Evolutionary conservation across 2,113 vertebrate species (phyloP).

Genomic region (Falco punctatus): DNA sequence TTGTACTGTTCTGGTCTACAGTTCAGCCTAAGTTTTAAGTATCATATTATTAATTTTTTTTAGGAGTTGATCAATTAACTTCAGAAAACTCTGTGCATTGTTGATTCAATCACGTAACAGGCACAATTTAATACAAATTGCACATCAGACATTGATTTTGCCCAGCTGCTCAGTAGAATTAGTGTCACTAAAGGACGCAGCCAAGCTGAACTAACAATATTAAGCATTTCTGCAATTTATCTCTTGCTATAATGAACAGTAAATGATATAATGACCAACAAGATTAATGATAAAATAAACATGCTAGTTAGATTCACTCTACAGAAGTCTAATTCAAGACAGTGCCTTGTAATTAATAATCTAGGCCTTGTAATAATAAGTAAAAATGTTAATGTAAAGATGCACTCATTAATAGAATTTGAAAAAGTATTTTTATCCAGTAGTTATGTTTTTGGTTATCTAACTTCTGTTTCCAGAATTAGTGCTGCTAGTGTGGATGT

Average conservation of each 20-base stretch:
- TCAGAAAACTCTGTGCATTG: slow-evolving; percentile 71
- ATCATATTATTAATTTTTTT: slow-evolving; percentile 72
- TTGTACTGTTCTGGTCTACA: slow-evolving; percentile 31
- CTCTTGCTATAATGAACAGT: slow-evolving; percentile 73
- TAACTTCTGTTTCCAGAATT: not conserved
- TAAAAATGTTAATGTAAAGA: not conserved
- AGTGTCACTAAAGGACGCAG: slow-evolving; percentile 72
- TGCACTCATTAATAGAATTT: not conserved
- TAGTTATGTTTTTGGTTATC: not conserved
- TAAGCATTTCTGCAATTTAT: slow-evolving; percentile 77
- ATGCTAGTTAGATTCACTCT: slow-evolving; percentile 62
- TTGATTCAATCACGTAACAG: slow-evolving; percentile 78
- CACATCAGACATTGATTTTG: slow-evolving; percentile 77
- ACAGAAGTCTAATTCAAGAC: slow-evolving; percentile 46
- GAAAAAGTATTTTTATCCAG: not conserved
- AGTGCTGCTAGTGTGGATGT: not conserved
- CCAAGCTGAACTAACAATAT: slow-evolving; percentile 78
- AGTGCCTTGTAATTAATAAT: slow-evolving; percentile 53
- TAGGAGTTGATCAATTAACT: slow-evolving; percentile 78
- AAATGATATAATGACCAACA: slow-evolving; percentile 76
- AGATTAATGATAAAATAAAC: slow-evolving; percentile 79
- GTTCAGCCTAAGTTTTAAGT: slow-evolving; percentile 66
- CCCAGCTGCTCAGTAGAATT: slow-evolving; percentile 74
- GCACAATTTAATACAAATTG: slow-evolving; percentile 79
- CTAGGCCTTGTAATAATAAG: slow-evolving; percentile 9